Base-by-base conservation (phyloP, 2,888 invertebrate species). In the Selenia dentaria region DNA sequence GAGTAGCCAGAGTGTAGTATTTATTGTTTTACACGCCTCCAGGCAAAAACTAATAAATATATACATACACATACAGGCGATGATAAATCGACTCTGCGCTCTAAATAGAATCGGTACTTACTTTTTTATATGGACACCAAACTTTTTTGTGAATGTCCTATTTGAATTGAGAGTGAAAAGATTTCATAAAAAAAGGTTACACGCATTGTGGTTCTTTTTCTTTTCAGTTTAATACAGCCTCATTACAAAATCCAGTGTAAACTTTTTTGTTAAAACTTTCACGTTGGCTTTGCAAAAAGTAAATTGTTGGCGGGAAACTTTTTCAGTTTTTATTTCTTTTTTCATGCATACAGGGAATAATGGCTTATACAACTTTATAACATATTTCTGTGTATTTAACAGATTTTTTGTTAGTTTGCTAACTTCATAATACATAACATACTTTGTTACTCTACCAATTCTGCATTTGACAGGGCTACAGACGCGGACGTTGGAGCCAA, bases 401-500 rank as follows among this genome's bases (percentile, higher is more conserved):
- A n/a, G n/a, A n/a, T n/a, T n/a, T n/a, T n/a, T n/a, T n/a, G n/a
- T n/a, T n/a, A n/a, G n/a, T n/a, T n/a, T n/a, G n/a, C n/a, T n/a
- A n/a, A n/a, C n/a, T n/a, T n/a, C n/a, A n/a, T n/a, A n/a, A n/a
- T n/a, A n/a, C n/a, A n/a, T n/a, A n/a, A n/a, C n/a, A n/a, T n/a
- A n/a, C n/a, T n/a, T n/a, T n/a, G n/a, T n/a, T n/a, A n/a, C n/a
- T n/a, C 16, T 4, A 16, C 22, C 6, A 22, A 8, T 57, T 18
- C 39, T 11, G 4, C n/a, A 44, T 51, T 52, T 10, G 9, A 12
- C 72, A 94, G 96, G 64, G 99, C 99, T 0, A 94, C 94, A 0
- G 99, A 99, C 79, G 95, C 95, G 0, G 99, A 99, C 81, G 94
- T 96, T 37, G 99, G 98, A 0, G 93, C 95, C 18, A 99, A 99